These are phyloP conservation scores for Pseudachorutes palmiensis DNA, from an alignment of 1,140 invertebrate species.

Conservation along the genomic window DNA sequence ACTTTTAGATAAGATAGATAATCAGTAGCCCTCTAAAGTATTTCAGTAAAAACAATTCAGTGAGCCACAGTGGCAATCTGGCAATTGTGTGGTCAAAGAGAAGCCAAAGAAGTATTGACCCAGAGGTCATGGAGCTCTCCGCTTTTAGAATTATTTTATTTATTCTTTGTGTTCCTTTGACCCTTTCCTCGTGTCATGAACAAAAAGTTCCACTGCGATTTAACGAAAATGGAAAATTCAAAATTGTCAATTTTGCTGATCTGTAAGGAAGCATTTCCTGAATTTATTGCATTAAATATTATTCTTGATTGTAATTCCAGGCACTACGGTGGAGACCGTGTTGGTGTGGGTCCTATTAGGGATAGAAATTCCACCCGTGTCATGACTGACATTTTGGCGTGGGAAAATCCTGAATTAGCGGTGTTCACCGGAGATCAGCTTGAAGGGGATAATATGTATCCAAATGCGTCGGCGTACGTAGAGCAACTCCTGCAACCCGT, in stretches of 20 bases:
- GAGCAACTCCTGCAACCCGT: constrained; percentile 17
- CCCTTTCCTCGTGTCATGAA: not conserved
- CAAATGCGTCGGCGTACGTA: constrained; percentile 25
- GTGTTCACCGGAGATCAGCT: constrained; percentile 31
- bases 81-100: no score
- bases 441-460: constrained; percentile 26
- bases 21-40: no score
- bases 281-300: not conserved
- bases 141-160: no score
- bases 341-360: constrained; percentile 12
- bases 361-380: constrained; percentile 17
- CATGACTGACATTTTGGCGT: not conserved
- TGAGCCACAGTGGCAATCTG: no score
- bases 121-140: no score
- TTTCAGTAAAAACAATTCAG: no score
- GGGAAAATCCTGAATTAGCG: constrained; percentile 22
- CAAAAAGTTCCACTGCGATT: constrained; percentile 19
- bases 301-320: constrained; percentile 6
- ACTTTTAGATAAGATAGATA: no score
- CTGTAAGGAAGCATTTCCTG: not conserved
- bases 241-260: constrained; percentile 20
- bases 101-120: no score
- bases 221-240: constrained; percentile 17
- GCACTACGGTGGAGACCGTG: constrained; percentile 26
- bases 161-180: no score